Base-by-base conservation (phyloP, 2,888 invertebrate genomes). In the Ochropleura leucogaster region DNA sequence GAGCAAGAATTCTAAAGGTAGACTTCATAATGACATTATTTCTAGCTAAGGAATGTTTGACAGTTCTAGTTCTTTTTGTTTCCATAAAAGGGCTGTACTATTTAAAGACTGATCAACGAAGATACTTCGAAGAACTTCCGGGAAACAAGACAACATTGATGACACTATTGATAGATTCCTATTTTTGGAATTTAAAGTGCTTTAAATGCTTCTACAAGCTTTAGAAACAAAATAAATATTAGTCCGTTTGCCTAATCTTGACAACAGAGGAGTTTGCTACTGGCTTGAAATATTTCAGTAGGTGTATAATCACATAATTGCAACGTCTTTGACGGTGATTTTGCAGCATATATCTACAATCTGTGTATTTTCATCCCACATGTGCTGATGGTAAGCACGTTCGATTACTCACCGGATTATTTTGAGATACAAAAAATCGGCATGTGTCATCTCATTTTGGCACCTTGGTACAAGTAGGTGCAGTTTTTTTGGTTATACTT, bases 391-490 rank as follows among this genome's bases (percentile, higher is more conserved):
- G 74, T 80, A 73, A 49, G 46, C 30, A 79, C 71, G 60, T 83
- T 70, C 60, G 88, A 84, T 87, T 85, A 85, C 83, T 86, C 87
- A 87, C 76, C 67, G 74, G 77, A 85, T 85, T 85, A 86, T 87
- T 83, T 74, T 64, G 69, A 73, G 82, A 74, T 72, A 83, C 82
- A 88, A 89, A 87, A 85, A 89, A 86, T 84, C 84, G 76, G 46
- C 55, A 75, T 84, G 86, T 88, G 87, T 88, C 89, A 86, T 85
- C 62, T 55, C 30, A 30, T 30, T 3, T 30, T 30, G 55, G 63
- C 53, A 72, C 57, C 67, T 83, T 57, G 60, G 60, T 30, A 70
- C 49, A 73, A 78, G 78, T 62, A 77, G 68, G 69, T 83, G 72
- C 69, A 70, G 83, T 70, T 80, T 80, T n/a, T 86, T 82, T 74